phyloP scores from a whole-genome alignment of 2,113 vertebrate species.

The Hipposideros armiger region DNA sequence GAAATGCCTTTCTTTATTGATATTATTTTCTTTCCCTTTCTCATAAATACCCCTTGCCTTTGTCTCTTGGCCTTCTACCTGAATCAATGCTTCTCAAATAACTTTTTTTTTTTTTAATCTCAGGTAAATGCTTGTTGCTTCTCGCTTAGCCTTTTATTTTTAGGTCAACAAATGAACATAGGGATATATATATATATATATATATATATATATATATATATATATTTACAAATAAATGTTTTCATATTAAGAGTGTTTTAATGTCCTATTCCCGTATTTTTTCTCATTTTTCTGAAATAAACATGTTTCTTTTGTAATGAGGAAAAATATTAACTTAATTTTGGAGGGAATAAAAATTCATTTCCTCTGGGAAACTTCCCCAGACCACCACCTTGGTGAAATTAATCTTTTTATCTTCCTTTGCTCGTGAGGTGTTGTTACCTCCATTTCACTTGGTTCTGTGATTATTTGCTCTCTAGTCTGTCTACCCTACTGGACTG shows the following conservation, averaged over 20 bases:
- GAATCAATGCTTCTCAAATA: neutral
- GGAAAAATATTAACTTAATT: slow-evolving; percentile 33
- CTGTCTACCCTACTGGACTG: neutral
- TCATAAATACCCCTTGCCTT: neutral
- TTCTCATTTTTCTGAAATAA: slow-evolving; percentile 35
- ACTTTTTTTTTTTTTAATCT: neutral
- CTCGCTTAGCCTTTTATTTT: neutral
- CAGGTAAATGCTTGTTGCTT: neutral
- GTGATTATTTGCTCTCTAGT: neutral
- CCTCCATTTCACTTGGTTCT: neutral
- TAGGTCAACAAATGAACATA: no score
- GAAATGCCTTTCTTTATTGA: neutral
- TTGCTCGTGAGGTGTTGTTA: neutral
- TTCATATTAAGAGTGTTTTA: neutral
- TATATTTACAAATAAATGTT: neutral
- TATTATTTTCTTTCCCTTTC: neutral
- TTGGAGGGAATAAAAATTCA: slow-evolving; percentile 37
- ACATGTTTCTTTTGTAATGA: neutral
- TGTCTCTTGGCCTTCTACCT: neutral
- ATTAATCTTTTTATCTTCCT: slow-evolving; percentile 12
- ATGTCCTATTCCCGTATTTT: neutral
- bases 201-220: no score
- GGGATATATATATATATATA: no score
- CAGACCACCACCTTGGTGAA: neutral
- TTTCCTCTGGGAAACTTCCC: slow-evolving; percentile 23